These are phyloP conservation scores for Podargus strigoides DNA, from an alignment of 2,797 vertebrate genomes.

Conservation along the genomic window DNA sequence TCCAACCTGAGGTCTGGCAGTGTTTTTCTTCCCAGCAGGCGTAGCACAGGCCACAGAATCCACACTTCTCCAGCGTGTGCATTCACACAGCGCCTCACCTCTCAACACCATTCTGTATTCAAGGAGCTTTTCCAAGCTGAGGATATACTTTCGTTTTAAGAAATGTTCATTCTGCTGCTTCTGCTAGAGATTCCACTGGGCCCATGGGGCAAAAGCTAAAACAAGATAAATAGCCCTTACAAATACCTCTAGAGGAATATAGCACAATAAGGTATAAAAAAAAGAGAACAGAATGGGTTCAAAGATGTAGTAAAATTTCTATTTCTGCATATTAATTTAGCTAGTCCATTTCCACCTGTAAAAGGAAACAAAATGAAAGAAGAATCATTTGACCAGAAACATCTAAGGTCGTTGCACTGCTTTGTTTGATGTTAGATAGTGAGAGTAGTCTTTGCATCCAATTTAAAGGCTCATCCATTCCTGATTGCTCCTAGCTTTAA, in stretches of 20 bases:
- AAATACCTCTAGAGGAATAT: background rate
- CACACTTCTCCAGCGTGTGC: rapidly evolving
- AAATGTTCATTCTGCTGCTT: background rate
- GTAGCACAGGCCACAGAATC: background rate
- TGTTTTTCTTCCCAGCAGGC: background rate
- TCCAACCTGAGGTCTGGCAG: background rate
- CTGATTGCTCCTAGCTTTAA: background rate
- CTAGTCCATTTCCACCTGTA: background rate
- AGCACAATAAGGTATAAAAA: background rate
- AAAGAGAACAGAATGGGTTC: background rate
- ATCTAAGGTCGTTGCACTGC: background rate
- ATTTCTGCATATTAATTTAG: background rate
- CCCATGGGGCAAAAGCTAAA: background rate
- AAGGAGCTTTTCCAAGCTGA: background rate
- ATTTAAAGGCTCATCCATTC: background rate
- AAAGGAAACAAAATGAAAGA: background rate
- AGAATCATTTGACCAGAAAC: background rate
- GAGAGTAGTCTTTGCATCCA: background rate
- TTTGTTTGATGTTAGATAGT: background rate
- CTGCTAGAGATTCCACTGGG: background rate
- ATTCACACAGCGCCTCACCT: rapidly evolving
- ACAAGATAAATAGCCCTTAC: background rate
- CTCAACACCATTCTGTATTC: background rate
- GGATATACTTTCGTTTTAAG: background rate
- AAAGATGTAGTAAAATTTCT: background rate